Evolutionary conservation across 2,797 vertebrate genomes (phyloP).

Genomic region (Adrianichthys oophorus): DNA sequence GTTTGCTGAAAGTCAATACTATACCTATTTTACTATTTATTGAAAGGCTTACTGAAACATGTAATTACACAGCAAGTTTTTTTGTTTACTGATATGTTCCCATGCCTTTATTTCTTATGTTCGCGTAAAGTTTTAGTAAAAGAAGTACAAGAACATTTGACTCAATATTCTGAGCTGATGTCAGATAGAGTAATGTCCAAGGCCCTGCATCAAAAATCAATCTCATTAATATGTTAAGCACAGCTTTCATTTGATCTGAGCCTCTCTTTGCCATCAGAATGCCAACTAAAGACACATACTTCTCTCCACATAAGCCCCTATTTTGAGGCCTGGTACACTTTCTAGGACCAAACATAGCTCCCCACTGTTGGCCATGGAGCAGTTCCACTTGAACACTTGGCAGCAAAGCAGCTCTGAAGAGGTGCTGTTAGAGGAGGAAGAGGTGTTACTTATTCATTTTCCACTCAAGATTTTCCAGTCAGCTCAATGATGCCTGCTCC

Average conservation of each 20-base stretch:
- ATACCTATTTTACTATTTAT: constrained; percentile 1
- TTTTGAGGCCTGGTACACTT: constrained; percentile 1
- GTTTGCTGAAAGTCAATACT: neutral
- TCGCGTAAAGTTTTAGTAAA: constrained; percentile 4
- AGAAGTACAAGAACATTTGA: neutral
- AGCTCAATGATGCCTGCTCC: constrained; percentile 13
- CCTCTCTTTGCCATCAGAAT: neutral
- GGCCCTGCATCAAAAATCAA: neutral
- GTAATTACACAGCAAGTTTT: constrained; percentile 9
- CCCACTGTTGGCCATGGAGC: constrained; percentile 11
- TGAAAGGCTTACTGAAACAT: constrained; percentile 3
- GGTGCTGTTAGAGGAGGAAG: constrained; percentile 27
- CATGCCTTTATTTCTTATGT: constrained; percentile 14
- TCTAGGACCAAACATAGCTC: constrained; percentile 9
- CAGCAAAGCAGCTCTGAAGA: constrained; percentile 35
- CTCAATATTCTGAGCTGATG: constrained; percentile 1
- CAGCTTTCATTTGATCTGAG: neutral
- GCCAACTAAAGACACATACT: constrained; percentile 7
- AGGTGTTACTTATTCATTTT: constrained; percentile 32
- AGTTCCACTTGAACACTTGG: constrained; percentile 23
- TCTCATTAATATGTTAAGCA: neutral
- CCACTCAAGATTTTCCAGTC: constrained; percentile 19
- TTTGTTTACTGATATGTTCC: constrained; percentile 15
- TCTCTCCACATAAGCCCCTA: neutral
- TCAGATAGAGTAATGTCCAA: neutral